Percentiles rank a stretch among this genome's conserved stretches.
These are phyloP conservation scores for Leptobrachium ailaonicum DNA, from an alignment of 2,113 vertebrate genomes.

Conservation along the genomic window DNA sequence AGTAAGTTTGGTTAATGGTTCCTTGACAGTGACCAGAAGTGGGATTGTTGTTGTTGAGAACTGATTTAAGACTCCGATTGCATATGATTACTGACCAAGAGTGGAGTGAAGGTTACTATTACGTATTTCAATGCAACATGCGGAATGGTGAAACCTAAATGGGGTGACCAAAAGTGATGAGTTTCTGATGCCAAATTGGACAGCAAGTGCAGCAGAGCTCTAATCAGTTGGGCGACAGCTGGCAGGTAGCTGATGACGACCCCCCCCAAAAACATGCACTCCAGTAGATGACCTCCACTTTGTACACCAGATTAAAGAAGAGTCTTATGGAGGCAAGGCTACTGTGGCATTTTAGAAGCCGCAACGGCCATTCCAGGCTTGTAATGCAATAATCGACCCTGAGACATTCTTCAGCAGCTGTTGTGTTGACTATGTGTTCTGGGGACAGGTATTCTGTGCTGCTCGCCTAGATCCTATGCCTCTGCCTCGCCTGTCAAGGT, in stretches of 20 bases:
- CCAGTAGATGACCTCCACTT: conserved; percentile 23
- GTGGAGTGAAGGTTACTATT: conserved; percentile 69
- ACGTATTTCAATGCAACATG: conserved; percentile 72
- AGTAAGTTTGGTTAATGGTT: conserved; percentile 55
- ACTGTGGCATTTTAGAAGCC: conserved; percentile 71
- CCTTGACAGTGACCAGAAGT: conserved; percentile 62
- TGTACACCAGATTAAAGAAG: conserved; percentile 61
- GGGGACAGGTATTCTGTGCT: conserved; percentile 61
- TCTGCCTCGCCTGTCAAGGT: conserved; percentile 66
- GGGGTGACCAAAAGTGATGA: conserved; percentile 65
- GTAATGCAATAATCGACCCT: conserved; percentile 62
- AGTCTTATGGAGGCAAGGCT: conserved; percentile 61
- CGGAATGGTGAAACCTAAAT: conserved; percentile 83
- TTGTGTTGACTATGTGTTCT: conserved; percentile 69
- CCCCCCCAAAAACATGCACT: conserved; percentile 64
- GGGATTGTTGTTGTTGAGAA: conserved; percentile 67
- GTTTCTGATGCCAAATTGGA: conserved; percentile 60
- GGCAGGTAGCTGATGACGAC: conserved; percentile 56
- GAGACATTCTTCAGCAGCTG: conserved; percentile 73
- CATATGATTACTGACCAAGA: conserved; percentile 68
- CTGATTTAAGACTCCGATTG: conserved; percentile 68
- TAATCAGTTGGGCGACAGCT: conserved; percentile 66
- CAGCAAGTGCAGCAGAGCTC: conserved; percentile 53
- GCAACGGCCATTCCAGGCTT: conserved; percentile 69
- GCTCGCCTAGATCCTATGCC: conserved; percentile 64